A percentile compares a stretch with the other conserved stretches of the same genome.
phyloP scores from a whole-genome alignment of 2,888 invertebrate species.

The Cephus pygmeus region DNA sequence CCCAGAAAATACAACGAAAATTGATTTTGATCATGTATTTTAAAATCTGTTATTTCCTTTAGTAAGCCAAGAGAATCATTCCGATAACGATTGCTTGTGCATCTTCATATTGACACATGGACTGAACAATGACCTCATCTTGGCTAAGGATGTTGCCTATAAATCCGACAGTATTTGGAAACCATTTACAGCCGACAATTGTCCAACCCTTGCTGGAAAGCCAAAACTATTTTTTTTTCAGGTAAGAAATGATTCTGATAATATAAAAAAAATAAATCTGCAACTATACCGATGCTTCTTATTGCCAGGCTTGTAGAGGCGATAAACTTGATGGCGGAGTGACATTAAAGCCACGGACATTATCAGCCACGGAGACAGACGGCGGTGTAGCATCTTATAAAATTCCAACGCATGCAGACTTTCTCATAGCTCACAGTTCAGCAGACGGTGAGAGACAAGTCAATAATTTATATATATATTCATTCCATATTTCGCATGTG shows the following conservation, averaged over 20 bases:
- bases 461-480: slow-evolving; percentile 2
- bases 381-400: slow-evolving; percentile 54
- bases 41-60: slow-evolving; percentile 34
- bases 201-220: slow-evolving; percentile 70
- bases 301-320: slow-evolving; percentile 68
- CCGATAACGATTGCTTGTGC: slow-evolving; percentile 69
- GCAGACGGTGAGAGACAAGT: slow-evolving; percentile 65
- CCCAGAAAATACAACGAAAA: not conserved
- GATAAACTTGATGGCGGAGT: slow-evolving; percentile 64
- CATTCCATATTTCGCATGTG: not conserved
- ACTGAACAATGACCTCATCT: slow-evolving; percentile 66
- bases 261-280: not conserved
- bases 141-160: slow-evolving; percentile 68
- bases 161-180: slow-evolving; percentile 68
- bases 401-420: slow-evolving; percentile 71
- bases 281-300: not conserved
- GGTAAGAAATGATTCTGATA: slow-evolving; percentile 53
- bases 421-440: slow-evolving; percentile 70
- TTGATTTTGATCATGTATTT: slow-evolving; percentile 4
- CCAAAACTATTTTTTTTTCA: slow-evolving; percentile 74
- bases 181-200: slow-evolving; percentile 70
- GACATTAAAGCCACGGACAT: slow-evolving; percentile 45
- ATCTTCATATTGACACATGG: slow-evolving; percentile 72
- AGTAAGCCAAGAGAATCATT: slow-evolving; percentile 68
- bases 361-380: slow-evolving; percentile 56